Percentiles rank a stretch among this genome's conserved stretches.
Conservation (phyloP, 2,888 invertebrate genomes). For the Willowsia nigromaculata region DNA sequence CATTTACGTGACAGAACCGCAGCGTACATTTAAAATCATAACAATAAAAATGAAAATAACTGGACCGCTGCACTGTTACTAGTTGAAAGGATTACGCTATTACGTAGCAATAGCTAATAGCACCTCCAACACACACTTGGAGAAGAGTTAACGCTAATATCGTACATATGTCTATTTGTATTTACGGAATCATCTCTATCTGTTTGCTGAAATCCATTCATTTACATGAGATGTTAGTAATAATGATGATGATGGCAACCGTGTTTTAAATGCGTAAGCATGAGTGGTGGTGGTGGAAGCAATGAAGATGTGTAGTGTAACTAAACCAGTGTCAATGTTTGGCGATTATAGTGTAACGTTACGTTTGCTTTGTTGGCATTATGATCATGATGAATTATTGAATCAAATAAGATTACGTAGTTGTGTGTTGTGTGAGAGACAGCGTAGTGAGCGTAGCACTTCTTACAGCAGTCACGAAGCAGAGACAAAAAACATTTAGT, state of each 20-base stretch:
- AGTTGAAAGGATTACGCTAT: neutral
- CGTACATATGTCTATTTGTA: neutral
- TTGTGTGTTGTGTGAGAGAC: neutral
- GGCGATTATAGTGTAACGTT: neutral
- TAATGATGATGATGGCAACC: neutral
- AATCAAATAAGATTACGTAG: neutral
- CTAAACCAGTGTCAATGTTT: neutral
- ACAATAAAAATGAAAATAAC: conserved; percentile 14
- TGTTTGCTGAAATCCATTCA: neutral
- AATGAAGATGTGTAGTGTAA: neutral
- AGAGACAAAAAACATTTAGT: no score
- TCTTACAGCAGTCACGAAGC: no score
- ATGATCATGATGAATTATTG: neutral
- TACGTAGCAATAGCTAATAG: no score
- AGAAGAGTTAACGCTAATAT: neutral
- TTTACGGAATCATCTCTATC: neutral
- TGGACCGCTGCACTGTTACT: conserved; percentile 10
- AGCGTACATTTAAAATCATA: neutral
- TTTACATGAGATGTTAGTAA: neutral
- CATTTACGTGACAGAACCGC: neutral
- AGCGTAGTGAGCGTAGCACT: neutral
- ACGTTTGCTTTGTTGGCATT: neutral
- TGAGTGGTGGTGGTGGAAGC: neutral
- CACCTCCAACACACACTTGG: neutral
- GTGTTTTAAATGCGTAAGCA: conserved; percentile 6